Base-by-base conservation (phyloP, 2,797 vertebrate species). In the Onychomys leucogaster region DNA sequence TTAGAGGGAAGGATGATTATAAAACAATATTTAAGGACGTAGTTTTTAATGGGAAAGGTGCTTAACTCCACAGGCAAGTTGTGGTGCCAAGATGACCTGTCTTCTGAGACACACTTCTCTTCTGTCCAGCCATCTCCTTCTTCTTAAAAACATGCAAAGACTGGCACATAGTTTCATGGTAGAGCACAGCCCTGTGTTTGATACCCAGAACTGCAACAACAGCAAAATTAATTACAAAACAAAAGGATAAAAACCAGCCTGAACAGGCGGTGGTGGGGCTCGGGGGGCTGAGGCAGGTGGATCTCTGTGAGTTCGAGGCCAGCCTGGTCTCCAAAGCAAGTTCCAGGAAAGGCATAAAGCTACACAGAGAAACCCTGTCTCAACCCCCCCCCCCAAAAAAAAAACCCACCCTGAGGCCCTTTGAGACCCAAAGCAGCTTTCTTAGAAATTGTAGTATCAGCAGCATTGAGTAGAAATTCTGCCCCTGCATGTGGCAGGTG, bases 1-100 rank as follows among this genome's bases (percentile, higher is more conserved):
- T 85, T 78, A 91, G 83, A 49, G 34, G n/a, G 32, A 57, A 85
- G 41, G n/a, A 4, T 85, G 32, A 46, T 55, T 52, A 43, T 37
- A 67, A 73, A 63, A 77, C 57, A 77, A n/a, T 92, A 61, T 71
- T 25, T 57, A 89, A 83, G n/a, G 75, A 87, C 82, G 49, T 49
- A 27, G 46, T 59, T 95, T 90, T 90, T 82, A 87, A 81, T 84
- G 65, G 65, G 52, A 92, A 92, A 94, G 69, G 52, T 65, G 86
- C 65, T 91, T 94, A 63, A 89, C 59, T 63, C 75, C 71, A 37
- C n/a, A 92, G 37, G 41, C 32, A 94, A 92, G 27, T 17, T 3
- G 12, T 69, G 41, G 46, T 16, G 49, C 29, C 82, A 52, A 25
- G 67, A 55, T 9, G 7, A 14, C 43, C 32, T 69, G 43, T 37